Base-by-base conservation (phyloP, 1,140 invertebrate species). In the Meloidogyne exigua region DNA sequence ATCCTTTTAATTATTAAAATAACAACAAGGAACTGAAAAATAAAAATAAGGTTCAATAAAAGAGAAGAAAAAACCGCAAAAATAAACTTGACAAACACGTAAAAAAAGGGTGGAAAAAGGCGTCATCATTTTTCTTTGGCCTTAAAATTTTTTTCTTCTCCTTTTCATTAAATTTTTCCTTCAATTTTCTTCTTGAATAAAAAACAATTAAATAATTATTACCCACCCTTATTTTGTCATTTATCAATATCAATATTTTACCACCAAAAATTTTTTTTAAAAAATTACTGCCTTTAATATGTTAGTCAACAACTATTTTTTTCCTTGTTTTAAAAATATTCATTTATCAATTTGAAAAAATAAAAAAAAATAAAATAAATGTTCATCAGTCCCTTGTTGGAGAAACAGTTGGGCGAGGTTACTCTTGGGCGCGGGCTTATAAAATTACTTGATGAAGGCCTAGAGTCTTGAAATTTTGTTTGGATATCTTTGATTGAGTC, bases 171-270 rank as follows among this genome's bases (percentile, higher is more conserved):
- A 18, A 49, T 18, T 49, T 49, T 49, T 18, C 44, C 44, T 15
- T 49, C 44, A 18, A 18, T 49, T 18, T 49, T 49, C 15, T n/a
- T 57, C 36, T 4, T n/a, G 2, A 7, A 57, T 57, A 57, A 57
- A 57, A 49, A 57, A n/a, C 21, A n/a, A 57, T 57, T n/a, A 57
- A n/a, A 57, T n/a, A n/a, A 9, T n/a, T 57, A 39, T n/a, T 57
- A 18, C 49, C 18, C 5, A 49, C 13, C 18, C 7, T 7, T n/a
- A 57, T 57, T 57, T 57, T 57, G 49, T 57, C 49, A 57, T 57
- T 57, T 57, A 57, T 57, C 49, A 57, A 57, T 57, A n/a, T 57
- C 49, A 57, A 57, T 57, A 57, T 57, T 57, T 57, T 57, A 57
- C 49, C 49, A 57, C 49, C 49, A n/a, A n/a, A 57, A 57, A n/a